phyloP scores from a whole-genome alignment of 1,140 invertebrate genomes.

The Euura saliciscinereae region DNA sequence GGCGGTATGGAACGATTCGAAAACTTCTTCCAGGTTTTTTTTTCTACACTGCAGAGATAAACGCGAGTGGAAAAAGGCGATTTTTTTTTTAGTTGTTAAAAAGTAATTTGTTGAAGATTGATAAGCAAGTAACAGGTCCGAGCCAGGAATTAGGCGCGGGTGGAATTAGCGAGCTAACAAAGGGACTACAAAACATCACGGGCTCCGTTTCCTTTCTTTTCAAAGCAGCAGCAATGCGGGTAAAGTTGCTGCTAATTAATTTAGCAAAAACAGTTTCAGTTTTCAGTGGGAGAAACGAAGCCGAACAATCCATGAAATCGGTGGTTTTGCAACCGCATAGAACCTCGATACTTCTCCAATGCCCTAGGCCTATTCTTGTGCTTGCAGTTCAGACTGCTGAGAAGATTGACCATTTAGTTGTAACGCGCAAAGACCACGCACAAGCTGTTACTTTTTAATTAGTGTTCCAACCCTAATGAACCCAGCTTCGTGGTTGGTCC shows the following conservation, averaged over 20 bases:
- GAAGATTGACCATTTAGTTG: too few relatives aligned
- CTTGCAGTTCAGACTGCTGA: too few relatives aligned
- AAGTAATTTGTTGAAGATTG: background rate
- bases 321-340: too few relatives aligned
- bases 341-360: too few relatives aligned
- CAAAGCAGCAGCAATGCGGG: background rate
- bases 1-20: too few relatives aligned
- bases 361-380: too few relatives aligned
- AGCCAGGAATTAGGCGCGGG: background rate
- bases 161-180: background rate
- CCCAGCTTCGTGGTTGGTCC: background rate
- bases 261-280: background rate
- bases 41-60: too few relatives aligned
- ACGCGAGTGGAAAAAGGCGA: too few relatives aligned
- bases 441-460: slow-evolving; percentile 7
- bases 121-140: background rate
- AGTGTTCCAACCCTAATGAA: background rate
- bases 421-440: background rate
- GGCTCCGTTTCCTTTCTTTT: background rate
- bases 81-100: too few relatives aligned
- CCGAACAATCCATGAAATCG: too few relatives aligned
- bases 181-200: background rate
- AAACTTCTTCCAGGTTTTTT: too few relatives aligned
- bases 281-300: background rate
- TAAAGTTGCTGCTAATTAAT: background rate